A percentile compares a stretch with the other conserved stretches of the same genome.
These are phyloP conservation scores for Ginglymostoma cirratum DNA, from an alignment of 2,113 vertebrate species.

Conservation along the genomic window DNA sequence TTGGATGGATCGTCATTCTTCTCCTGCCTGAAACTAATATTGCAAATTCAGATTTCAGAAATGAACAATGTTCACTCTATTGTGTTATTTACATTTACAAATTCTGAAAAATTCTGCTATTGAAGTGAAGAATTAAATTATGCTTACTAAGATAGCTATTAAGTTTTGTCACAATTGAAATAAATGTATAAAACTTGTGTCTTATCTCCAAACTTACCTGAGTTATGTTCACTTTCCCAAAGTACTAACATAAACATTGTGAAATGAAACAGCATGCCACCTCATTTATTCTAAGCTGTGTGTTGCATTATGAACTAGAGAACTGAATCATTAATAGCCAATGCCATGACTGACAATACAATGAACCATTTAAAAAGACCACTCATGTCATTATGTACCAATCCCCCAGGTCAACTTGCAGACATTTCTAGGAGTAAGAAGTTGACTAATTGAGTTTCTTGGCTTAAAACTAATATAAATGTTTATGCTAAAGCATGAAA, in stretches of 20 bases:
- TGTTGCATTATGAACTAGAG: background rate
- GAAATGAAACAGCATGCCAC: background rate
- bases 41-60: no score
- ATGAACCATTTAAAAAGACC: slow-evolving; percentile 3
- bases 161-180: background rate
- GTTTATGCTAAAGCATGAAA: background rate
- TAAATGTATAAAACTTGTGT: background rate
- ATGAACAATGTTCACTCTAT: background rate
- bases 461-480: background rate
- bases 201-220: background rate
- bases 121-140: slow-evolving; percentile 3
- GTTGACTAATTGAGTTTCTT: background rate
- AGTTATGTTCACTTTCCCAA: background rate
- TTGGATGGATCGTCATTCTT: background rate
- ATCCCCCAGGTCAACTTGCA: background rate
- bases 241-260: background rate
- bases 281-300: background rate
- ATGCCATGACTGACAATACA: background rate
- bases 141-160: background rate
- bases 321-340: slow-evolving; percentile 14
- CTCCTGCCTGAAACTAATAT: background rate
- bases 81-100: background rate
- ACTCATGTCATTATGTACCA: background rate
- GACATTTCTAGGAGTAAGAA: background rate
- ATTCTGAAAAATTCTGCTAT: background rate